Evolutionary conservation across 2,113 vertebrate genomes (phyloP).

Genomic region (Salvelinus namaycush): DNA sequence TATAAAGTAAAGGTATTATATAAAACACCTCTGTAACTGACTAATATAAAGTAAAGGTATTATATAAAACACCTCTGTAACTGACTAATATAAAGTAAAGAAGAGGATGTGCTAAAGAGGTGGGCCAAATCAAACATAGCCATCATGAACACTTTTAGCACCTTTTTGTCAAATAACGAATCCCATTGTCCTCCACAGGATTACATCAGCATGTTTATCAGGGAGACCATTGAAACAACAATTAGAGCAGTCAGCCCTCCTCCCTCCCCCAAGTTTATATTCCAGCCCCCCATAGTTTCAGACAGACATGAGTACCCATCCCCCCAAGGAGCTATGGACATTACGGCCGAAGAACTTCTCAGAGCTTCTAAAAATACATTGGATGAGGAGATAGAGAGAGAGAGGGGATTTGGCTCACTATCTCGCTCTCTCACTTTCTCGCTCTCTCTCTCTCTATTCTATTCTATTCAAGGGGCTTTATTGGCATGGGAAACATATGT

Average conservation of each 20-base stretch:
- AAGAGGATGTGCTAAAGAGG: neutral
- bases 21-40: no score
- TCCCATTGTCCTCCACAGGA: conserved; percentile 38
- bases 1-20: no score
- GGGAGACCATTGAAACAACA: conserved; percentile 34
- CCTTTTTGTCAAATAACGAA: conserved; percentile 46
- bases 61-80: neutral
- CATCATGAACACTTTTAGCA: conserved; percentile 50
- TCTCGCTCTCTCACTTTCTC: no score
- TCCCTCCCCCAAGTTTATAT: conserved; percentile 4
- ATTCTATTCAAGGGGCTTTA: no score
- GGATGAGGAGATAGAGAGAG: conserved; percentile 33
- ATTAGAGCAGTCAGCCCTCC: conserved; percentile 23
- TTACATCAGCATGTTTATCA: conserved; percentile 43
- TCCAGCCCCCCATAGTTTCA: neutral
- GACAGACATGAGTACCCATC: neutral
- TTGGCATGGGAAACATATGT: no score
- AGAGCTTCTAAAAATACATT: neutral
- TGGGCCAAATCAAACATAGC: conserved; percentile 39
- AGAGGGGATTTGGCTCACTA: no score
- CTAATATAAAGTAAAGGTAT: no score
- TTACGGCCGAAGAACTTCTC: neutral
- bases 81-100: neutral
- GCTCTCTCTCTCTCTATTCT: no score
- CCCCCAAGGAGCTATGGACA: neutral